Evolutionary conservation across 2,113 vertebrate species (phyloP).

Genomic region (Centropus unirufus): DNA sequence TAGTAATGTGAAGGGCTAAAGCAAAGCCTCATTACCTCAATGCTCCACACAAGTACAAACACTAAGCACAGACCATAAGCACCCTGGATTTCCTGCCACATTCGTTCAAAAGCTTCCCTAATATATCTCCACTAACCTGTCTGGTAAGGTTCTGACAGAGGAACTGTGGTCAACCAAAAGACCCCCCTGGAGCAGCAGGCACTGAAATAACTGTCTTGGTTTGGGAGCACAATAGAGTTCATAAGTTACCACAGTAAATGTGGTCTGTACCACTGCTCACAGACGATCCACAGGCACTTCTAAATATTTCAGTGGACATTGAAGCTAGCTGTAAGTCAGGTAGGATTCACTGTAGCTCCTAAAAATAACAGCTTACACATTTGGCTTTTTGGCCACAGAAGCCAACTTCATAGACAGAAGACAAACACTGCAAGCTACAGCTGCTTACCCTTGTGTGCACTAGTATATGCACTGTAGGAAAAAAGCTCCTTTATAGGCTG

Average conservation of each 20-base stretch:
- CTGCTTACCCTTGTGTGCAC: background rate
- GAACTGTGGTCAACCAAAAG: background rate
- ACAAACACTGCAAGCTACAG: background rate
- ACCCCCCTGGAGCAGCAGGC: background rate
- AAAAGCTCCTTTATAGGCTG: background rate
- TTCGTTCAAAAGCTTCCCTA: background rate
- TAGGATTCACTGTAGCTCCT: background rate
- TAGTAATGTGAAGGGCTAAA: background rate
- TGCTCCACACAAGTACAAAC: background rate
- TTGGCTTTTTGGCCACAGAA: background rate
- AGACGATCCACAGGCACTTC: background rate
- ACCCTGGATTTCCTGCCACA: background rate
- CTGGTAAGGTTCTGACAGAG: background rate
- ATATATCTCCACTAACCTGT: background rate
- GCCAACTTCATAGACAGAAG: background rate
- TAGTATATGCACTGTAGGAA: rapidly evolving
- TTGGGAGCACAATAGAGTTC: background rate
- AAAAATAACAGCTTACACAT: background rate
- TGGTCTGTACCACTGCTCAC: background rate
- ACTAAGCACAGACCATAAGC: background rate
- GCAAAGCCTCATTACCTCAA: background rate
- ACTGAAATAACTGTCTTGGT: background rate
- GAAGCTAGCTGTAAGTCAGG: rapidly evolving
- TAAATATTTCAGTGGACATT: background rate
- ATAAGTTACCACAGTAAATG: background rate